Evolutionary conservation across 1,140 invertebrate genomes (phyloP), one percentile per base, ranked within the genome.

Genomic region (Drosophila obscura): DNA sequence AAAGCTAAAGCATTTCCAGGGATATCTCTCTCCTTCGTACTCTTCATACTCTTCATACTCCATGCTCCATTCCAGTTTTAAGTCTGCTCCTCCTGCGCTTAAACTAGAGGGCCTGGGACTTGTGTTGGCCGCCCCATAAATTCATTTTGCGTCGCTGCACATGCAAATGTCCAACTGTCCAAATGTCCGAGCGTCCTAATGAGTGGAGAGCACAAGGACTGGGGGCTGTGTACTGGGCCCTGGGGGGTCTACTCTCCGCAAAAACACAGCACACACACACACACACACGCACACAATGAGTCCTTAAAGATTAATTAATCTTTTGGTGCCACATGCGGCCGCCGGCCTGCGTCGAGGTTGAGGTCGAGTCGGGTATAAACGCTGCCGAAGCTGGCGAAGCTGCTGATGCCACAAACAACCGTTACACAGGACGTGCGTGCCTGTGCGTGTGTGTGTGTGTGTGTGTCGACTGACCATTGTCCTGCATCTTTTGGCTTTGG

Each of bases 291-390:
- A 53, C 74, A 78, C 76, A 88, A 88, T 83, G 84, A 88, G 84
- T 91, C 90, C 90, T 91, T 91, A 84, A 91, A 91, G 90, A 91
- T 91, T 91, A 91, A 91, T 91, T 91, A 91, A 91, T 91, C 90
- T 91, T 84, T 80, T 75, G 72, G 80, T 87, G 74, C 80, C 79
- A 90, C 88, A 90, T 90, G 88, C 81, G 81, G 77, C 82, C 50
- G 58, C 66, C 46, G 55, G 22, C 22, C 22, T 1, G 19, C 19
- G 19, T 19, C 19, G 19, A 19, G 19, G 19, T 48, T 43, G 28
- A 68, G 63, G 64, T 31, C 31, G 31, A 31, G 8, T 31, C 31
- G 35, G 35, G 11, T 11, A 57, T 48, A 68, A 68, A 73, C 46
- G 59, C 11, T 50, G 56, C 56, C 8, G 28, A 8, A 31, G 28